phyloP scores from a whole-genome alignment of 2,888 invertebrate genomes.

The Deilephila porcellus region DNA sequence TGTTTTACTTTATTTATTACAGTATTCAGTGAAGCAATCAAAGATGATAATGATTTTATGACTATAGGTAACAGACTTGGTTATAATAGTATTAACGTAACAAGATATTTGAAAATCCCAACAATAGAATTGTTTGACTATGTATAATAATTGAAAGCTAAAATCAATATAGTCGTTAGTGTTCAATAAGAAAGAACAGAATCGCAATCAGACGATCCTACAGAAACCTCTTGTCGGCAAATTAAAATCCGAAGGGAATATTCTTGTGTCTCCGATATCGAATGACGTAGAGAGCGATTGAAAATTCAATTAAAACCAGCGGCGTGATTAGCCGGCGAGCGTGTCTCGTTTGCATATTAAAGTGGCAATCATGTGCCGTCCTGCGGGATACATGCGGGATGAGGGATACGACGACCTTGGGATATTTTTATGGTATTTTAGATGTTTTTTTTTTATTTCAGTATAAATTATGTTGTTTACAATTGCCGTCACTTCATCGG shows the following conservation, averaged over 20 bases:
- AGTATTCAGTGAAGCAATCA: too few relatives aligned
- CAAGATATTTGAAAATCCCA: too few relatives aligned
- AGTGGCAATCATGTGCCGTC: slow-evolving; percentile 49
- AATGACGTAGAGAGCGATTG: background rate
- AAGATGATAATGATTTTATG: too few relatives aligned
- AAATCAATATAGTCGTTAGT: background rate
- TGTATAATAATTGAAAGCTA: background rate
- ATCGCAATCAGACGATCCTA: background rate
- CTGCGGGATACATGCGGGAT: background rate
- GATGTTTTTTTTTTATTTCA: too few relatives aligned
- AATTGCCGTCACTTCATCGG: too few relatives aligned
- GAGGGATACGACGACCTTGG: background rate
- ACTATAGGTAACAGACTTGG: too few relatives aligned
- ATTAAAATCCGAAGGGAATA: background rate
- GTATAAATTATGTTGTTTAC: too few relatives aligned
- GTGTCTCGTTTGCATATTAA: slow-evolving; percentile 51
- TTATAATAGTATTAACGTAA: too few relatives aligned
- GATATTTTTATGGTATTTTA: background rate
- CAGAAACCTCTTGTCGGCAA: background rate
- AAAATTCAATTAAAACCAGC: slow-evolving; percentile 38
- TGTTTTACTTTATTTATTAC: too few relatives aligned
- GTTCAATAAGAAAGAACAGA: too few relatives aligned
- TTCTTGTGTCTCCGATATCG: background rate
- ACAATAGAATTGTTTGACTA: too few relatives aligned
- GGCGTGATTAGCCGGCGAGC: slow-evolving; percentile 32